Base-by-base conservation (phyloP, 2,888 invertebrate genomes). In the Campaea margaritaria region DNA sequence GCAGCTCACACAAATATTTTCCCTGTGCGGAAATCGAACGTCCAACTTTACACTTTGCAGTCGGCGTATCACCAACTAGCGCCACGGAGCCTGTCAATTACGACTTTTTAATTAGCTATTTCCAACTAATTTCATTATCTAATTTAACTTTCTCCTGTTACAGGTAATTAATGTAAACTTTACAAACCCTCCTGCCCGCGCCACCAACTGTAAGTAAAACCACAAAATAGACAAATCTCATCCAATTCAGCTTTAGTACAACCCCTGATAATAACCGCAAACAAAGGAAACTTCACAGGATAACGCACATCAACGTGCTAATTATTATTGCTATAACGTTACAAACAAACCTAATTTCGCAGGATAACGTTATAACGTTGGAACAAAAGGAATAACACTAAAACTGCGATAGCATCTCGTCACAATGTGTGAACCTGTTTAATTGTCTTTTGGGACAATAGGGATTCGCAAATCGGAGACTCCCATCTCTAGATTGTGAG, bases 371-470 rank as follows among this genome's bases (percentile, higher is more conserved):
- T 45, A 46, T 57, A 58, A 21, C 58, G 60, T 16, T 45, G 42
- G 36, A 52, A 65, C 64, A 67, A 65, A 64, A 46, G 50, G 27
- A 54, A 62, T 61, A 65, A 63, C 56, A 65, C 49, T 63, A 39
- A 54, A 63, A 58, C 52, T 41, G 45, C 13, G 51, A 58, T 52
- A 52, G 31, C 28, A 58, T 48, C 54, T 55, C 55, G 52, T 62
- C 62, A 53, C 58, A 64, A 50, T 55, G 62, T 67, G 64, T 62
- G 64, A 62, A 64, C 49, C 52, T 36, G 49, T 11, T 50, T 62
- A 62, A 65, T 62, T 62, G 47, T 45, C 54, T 48, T 39, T 50
- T 38, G 38, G 54, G 21, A 43, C 43, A 16, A 50, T 43, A 41
- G 54, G 15, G 16, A 9, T 27, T 12, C 4, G 28, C 12, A 47